phyloP scores from a whole-genome alignment of 2,888 invertebrate genomes.

The Netelia inedita region DNA sequence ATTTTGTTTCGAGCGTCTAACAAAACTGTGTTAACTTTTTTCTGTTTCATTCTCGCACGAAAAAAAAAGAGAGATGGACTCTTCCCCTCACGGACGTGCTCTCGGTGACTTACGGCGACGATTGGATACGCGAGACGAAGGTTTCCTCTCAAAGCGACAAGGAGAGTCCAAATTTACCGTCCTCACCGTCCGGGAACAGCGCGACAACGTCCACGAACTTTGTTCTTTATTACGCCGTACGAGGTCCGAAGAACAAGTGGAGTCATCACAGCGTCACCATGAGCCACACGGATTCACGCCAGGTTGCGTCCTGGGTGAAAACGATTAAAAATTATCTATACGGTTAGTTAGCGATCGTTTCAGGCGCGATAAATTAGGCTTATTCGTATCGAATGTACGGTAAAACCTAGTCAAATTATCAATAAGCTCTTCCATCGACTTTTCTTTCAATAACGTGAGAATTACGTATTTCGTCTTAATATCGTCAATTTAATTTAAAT shows the following conservation, averaged over 20 bases:
- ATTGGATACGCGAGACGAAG: constrained; percentile 82
- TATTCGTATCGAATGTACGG: neutral
- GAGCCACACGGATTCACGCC: constrained; percentile 87
- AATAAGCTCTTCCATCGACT: too few relatives aligned
- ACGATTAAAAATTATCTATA: constrained; percentile 86
- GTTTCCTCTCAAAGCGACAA: constrained; percentile 78
- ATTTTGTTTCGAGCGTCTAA: too few relatives aligned
- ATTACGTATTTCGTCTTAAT: too few relatives aligned
- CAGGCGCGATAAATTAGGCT: neutral
- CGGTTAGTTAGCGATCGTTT: constrained; percentile 82
- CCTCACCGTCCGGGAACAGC: constrained; percentile 65
- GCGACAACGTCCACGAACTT: constrained; percentile 85
- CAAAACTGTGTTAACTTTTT: too few relatives aligned
- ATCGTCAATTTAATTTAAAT: too few relatives aligned
- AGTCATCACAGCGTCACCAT: constrained; percentile 87
- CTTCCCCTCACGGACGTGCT: constrained; percentile 87
- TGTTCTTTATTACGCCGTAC: constrained; percentile 88
- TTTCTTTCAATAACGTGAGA: too few relatives aligned
- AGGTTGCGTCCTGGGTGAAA: constrained; percentile 88
- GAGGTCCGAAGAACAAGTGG: constrained; percentile 87
- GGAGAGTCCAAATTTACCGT: constrained; percentile 72
- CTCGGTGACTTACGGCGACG: constrained; percentile 86
- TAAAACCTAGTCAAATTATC: too few relatives aligned
- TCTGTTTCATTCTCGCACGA: neutral
- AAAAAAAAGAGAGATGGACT: constrained; percentile 85